Conservation (phyloP, 2,113 vertebrate genomes). For the Trematocara marginatum region DNA sequence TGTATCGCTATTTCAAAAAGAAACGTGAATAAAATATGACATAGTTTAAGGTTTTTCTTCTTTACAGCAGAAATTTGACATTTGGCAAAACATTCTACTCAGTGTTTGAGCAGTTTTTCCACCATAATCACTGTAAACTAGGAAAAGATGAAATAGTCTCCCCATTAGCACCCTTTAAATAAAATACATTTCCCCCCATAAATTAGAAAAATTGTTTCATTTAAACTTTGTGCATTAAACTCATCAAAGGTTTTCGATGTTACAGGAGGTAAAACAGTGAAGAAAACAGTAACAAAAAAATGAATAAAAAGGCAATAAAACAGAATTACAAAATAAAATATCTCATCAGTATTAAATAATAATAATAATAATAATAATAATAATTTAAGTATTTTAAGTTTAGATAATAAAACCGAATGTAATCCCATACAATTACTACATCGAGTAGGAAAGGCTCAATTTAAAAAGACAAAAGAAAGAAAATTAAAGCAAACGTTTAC, state of each 20-base stretch:
- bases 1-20: background rate
- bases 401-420: background rate
- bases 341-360: background rate
- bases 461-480: background rate
- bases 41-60: background rate
- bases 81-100: background rate
- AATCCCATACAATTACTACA: background rate
- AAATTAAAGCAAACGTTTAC: background rate
- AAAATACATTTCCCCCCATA: background rate
- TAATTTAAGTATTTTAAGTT: background rate
- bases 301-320: background rate
- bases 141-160: accelerated
- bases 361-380: background rate
- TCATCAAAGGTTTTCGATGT: background rate
- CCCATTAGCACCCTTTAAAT: background rate
- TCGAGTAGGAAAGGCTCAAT: background rate
- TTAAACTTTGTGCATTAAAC: background rate
- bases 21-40: background rate
- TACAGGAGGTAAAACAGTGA: background rate
- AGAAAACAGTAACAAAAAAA: accelerated
- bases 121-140: background rate
- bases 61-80: background rate
- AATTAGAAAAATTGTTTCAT: too few species aligned
- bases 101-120: background rate
- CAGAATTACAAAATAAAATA: background rate